phyloP scores from a whole-genome alignment of 2,888 invertebrate genomes.

The Epirrhoe alternata region DNA sequence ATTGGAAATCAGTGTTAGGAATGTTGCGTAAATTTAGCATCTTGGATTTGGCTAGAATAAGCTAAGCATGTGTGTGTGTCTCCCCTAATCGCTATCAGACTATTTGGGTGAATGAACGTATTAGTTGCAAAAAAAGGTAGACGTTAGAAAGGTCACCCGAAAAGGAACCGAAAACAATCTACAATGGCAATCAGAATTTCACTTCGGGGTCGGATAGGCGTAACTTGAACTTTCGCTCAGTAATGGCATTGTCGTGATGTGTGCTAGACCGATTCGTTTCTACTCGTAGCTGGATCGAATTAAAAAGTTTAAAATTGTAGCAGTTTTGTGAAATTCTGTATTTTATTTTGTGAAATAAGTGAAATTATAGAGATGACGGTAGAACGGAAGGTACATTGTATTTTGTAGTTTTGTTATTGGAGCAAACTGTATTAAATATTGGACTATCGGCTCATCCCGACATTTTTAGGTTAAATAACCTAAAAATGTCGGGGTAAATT shows the following conservation, averaged over 20 bases:
- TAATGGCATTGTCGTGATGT: constrained; percentile 28
- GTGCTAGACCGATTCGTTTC: constrained; percentile 11
- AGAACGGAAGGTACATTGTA: constrained; percentile 3
- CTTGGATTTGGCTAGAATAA: too few relatives aligned
- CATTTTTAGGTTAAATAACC: too few relatives aligned
- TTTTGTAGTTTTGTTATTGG: too few relatives aligned
- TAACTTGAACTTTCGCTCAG: constrained; percentile 28
- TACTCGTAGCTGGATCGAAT: not conserved
- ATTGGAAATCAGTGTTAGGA: too few relatives aligned
- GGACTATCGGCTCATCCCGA: too few relatives aligned
- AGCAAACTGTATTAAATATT: too few relatives aligned
- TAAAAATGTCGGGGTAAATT: too few relatives aligned
- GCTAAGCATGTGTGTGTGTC: too few relatives aligned
- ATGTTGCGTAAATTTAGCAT: too few relatives aligned
- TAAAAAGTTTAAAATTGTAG: not conserved
- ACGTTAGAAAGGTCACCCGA: constrained; percentile 17
- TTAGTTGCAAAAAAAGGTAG: not conserved
- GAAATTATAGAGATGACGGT: constrained; percentile 9
- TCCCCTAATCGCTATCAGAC: too few relatives aligned
- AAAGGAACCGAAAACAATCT: constrained; percentile 26
- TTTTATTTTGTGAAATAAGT: constrained; percentile 7
- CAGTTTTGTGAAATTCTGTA: not conserved
- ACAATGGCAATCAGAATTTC: constrained; percentile 31
- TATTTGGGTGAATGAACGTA: too few relatives aligned
- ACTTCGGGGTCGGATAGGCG: constrained; percentile 29